phyloP scores from a whole-genome alignment of 2,113 vertebrate genomes.

The Gobiocypris rarus region DNA sequence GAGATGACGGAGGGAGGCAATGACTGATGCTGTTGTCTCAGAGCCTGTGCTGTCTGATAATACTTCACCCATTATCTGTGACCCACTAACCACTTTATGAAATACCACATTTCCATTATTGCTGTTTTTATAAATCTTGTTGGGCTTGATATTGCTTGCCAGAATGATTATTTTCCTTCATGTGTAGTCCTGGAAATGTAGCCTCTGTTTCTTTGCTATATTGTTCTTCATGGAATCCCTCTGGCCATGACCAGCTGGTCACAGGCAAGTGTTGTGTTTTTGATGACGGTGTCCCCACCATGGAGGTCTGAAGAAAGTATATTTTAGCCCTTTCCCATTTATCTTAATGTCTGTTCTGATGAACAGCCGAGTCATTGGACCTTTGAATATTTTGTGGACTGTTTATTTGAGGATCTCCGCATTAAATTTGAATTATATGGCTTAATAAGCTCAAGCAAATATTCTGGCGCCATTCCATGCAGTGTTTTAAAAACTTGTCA shows the following conservation, averaged over 20 bases:
- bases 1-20: slow-evolving; percentile 42
- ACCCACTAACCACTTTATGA: not conserved
- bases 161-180: not conserved
- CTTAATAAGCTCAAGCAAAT: too few species aligned
- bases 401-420: too few species aligned
- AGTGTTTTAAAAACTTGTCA: too few species aligned
- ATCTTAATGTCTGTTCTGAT: not conserved
- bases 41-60: slow-evolving; percentile 19
- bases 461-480: too few species aligned
- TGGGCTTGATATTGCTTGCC: not conserved
- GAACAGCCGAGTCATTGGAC: too few species aligned
- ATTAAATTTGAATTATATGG: too few species aligned
- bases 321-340: not conserved
- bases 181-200: not conserved
- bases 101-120: slow-evolving; percentile 20
- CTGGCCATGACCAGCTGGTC: not conserved
- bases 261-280: slow-evolving; percentile 4
- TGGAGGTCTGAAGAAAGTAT: not conserved
- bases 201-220: not conserved
- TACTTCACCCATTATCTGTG: slow-evolving; percentile 20
- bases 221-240: slow-evolving; percentile 8
- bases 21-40: slow-evolving; percentile 32
- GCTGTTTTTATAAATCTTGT: slow-evolving; percentile 29
- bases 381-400: too few species aligned
- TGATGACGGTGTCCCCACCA: not conserved